Conservation (phyloP, 2,888 invertebrate species). For the Isoperla grammatica region DNA sequence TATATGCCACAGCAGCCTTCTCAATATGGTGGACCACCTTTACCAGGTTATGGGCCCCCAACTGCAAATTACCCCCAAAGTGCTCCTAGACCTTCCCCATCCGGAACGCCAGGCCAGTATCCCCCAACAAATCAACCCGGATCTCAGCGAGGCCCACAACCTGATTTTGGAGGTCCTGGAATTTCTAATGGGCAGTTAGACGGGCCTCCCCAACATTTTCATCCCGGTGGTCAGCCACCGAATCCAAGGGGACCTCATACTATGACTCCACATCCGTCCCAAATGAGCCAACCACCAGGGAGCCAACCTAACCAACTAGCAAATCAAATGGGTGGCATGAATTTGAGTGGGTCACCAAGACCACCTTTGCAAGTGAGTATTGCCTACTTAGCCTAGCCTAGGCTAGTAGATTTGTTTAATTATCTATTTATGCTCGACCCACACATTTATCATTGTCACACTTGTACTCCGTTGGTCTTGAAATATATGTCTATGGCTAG, state of each 20-base stretch:
- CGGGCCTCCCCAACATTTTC: no score
- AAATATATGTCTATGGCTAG: no score
- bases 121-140: conserved; percentile 2
- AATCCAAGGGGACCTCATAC: not conserved
- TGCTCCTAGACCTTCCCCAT: conserved; percentile 19
- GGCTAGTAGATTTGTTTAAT: no score
- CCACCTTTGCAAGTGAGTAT: conserved; percentile 25
- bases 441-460: no score
- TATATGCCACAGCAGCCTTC: conserved; percentile 42
- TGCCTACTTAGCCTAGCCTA: conserved; percentile 9
- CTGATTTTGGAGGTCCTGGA: conserved; percentile 1
- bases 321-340: conserved; percentile 45
- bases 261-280: not conserved
- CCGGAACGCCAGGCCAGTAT: conserved; percentile 19
- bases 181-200: no score
- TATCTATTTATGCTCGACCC: no score
- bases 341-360: conserved; percentile 39
- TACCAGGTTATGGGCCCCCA: conserved; percentile 31
- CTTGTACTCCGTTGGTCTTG: no score
- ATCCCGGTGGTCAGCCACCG: conserved; percentile 1
- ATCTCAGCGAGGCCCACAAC: conserved; percentile 6
- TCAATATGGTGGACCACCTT: conserved; percentile 35
- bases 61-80: conserved; percentile 12
- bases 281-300: not conserved
- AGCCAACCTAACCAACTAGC: conserved; percentile 33